These are phyloP conservation scores for Arnoldichthys spilopterus DNA, from an alignment of 2,797 vertebrate genomes.

Conservation along the genomic window DNA sequence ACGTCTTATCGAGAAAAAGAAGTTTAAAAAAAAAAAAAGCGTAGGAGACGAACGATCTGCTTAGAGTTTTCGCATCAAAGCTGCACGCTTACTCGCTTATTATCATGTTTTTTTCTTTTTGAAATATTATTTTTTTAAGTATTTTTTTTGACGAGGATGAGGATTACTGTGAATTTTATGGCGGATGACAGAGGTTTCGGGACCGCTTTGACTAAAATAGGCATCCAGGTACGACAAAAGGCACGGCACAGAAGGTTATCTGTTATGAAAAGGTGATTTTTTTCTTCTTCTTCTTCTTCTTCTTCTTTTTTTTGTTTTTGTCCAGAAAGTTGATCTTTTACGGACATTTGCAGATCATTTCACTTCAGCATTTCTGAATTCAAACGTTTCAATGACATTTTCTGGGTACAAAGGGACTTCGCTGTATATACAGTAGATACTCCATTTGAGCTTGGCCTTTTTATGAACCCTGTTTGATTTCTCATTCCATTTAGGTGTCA, in stretches of 20 bases:
- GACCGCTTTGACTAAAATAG: slow-evolving; percentile 40
- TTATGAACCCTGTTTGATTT: slow-evolving; percentile 41
- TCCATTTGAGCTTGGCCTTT: slow-evolving; percentile 57
- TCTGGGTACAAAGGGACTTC: slow-evolving; percentile 47
- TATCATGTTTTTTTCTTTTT: slow-evolving; percentile 45
- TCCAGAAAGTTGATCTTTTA: slow-evolving; percentile 39
- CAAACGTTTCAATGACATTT: slow-evolving; percentile 29
- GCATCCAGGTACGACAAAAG: slow-evolving; percentile 40
- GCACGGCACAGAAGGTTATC: slow-evolving; percentile 27
- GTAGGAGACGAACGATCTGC: slow-evolving; percentile 61
- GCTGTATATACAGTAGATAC: slow-evolving; percentile 57
- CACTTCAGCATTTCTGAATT: slow-evolving; percentile 19
- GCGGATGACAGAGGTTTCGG: slow-evolving; percentile 25
- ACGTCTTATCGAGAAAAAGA: slow-evolving; percentile 62
- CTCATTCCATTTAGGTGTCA: slow-evolving; percentile 56
- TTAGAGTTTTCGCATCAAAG: slow-evolving; percentile 56
- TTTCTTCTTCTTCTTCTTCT: not conserved
- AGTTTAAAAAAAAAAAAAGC: slow-evolving; percentile 31
- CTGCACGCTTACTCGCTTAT: slow-evolving; percentile 64
- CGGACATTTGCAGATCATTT: slow-evolving; percentile 43
- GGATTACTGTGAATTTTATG: slow-evolving; percentile 56
- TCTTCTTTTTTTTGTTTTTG: not conserved
- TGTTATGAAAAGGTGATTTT: slow-evolving; percentile 21
- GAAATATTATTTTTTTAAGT: slow-evolving; percentile 59
- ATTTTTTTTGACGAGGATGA: slow-evolving; percentile 58